phyloP scores from a whole-genome alignment of 2,888 invertebrate genomes.

The Carterocephalus palaemon region DNA sequence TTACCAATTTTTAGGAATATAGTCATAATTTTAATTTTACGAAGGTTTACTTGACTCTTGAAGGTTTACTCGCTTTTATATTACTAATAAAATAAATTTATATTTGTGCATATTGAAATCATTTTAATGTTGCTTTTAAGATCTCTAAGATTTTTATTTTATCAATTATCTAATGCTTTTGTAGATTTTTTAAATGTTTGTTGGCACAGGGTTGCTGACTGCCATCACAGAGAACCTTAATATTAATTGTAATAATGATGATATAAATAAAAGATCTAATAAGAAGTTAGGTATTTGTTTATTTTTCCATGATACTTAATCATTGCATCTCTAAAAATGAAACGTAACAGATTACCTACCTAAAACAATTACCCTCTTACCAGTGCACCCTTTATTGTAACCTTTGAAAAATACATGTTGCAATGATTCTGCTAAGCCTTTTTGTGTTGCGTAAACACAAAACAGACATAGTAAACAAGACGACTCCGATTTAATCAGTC shows the following conservation, averaged over 20 bases:
- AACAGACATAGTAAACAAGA: too few relatives aligned
- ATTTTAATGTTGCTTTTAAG: slow-evolving; percentile 25
- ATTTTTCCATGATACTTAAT: too few relatives aligned
- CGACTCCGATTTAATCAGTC: too few relatives aligned
- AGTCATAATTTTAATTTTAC: slow-evolving; percentile 27
- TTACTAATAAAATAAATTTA: slow-evolving; percentile 23
- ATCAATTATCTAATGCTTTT: slow-evolving; percentile 23
- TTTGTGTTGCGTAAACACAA: too few relatives aligned
- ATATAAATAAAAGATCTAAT: slow-evolving; percentile 22
- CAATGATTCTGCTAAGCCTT: too few relatives aligned
- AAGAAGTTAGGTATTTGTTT: too few relatives aligned
- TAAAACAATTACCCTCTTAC: background rate
- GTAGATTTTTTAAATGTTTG: slow-evolving; percentile 9
- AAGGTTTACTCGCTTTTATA: slow-evolving; percentile 19
- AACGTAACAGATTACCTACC: too few relatives aligned
- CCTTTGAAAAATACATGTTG: background rate
- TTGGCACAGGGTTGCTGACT: slow-evolving; percentile 2
- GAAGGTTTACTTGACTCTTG: slow-evolving; percentile 22
- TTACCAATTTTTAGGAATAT: slow-evolving; percentile 31
- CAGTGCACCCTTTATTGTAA: background rate
- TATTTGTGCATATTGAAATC: slow-evolving; percentile 17
- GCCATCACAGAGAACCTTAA: slow-evolving; percentile 3
- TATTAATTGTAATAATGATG: slow-evolving; percentile 14
- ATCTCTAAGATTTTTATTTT: slow-evolving; percentile 22
- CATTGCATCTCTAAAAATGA: too few relatives aligned